Percentiles rank a stretch among this genome's conserved stretches.
Evolutionary conservation across 2,888 invertebrate species (phyloP).

Genomic region (Nomada ferruginata): DNA sequence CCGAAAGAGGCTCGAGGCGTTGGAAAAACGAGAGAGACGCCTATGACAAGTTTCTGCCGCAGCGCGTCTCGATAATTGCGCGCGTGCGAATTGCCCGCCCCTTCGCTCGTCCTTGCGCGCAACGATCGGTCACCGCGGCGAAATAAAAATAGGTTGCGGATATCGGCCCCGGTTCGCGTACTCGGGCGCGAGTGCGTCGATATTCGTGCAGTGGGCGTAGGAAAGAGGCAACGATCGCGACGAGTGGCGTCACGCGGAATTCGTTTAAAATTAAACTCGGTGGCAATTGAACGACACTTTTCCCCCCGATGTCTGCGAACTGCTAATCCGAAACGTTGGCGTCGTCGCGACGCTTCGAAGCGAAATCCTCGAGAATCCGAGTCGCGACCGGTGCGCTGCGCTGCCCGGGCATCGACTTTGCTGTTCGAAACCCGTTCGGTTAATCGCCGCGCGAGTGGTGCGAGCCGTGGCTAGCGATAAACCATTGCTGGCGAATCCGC

Average conservation of each 20-base stretch:
- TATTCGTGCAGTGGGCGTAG: slow-evolving; percentile 15
- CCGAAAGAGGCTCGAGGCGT: background rate
- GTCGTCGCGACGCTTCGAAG: background rate
- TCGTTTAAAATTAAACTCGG: slow-evolving; percentile 29
- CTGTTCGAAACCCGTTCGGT: slow-evolving; percentile 40
- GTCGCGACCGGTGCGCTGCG: no score
- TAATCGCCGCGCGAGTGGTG: slow-evolving; percentile 18
- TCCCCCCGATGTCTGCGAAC: background rate
- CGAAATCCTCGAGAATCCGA: no score
- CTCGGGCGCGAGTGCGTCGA: background rate
- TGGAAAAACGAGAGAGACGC: slow-evolving; percentile 9
- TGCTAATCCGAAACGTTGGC: background rate
- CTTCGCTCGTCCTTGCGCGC: slow-evolving; percentile 3
- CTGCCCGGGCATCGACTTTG: background rate
- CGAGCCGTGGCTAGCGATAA: slow-evolving; percentile 35
- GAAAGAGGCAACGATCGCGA: slow-evolving; percentile 39
- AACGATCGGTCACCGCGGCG: background rate
- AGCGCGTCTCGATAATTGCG: slow-evolving; percentile 72
- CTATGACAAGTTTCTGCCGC: background rate
- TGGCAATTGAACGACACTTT: slow-evolving; percentile 35
- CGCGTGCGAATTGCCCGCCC: background rate
- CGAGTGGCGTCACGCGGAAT: slow-evolving; percentile 36
- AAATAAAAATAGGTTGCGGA: background rate
- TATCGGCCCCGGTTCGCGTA: background rate
- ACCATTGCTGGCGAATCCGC: background rate